These are phyloP conservation scores for Caerostris darwini DNA, from an alignment of 1,140 invertebrate genomes.

Conservation along the genomic window DNA sequence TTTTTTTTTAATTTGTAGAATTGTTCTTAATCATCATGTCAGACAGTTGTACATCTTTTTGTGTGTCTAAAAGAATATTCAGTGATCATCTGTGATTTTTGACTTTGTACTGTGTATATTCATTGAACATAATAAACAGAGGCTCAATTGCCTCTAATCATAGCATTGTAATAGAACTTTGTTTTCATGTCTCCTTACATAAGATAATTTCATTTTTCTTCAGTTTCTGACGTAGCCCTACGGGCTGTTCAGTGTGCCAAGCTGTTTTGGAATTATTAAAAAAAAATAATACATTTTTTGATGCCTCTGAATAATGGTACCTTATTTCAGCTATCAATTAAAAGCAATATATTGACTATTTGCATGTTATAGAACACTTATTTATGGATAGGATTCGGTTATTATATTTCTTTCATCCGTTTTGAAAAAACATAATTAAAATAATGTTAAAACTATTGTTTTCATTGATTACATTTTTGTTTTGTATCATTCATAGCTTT, in stretches of 20 bases:
- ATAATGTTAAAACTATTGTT: too few relatives aligned
- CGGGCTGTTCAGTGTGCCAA: conserved; percentile 72
- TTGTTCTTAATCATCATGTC: conserved; percentile 43
- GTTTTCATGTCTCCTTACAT: conserved; percentile 16
- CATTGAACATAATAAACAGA: conserved; percentile 53
- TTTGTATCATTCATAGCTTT: too few relatives aligned
- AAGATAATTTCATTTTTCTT: conserved; percentile 46
- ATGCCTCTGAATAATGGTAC: background rate
- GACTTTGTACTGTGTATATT: conserved; percentile 67
- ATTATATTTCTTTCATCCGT: background rate
- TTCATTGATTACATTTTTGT: too few relatives aligned
- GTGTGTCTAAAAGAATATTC: conserved; percentile 63
- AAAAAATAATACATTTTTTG: background rate
- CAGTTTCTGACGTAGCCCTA: conserved; percentile 50
- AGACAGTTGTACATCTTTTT: conserved; percentile 59
- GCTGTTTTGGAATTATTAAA: background rate
- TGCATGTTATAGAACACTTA: conserved; percentile 15
- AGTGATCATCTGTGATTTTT: conserved; percentile 74
- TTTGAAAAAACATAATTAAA: too few relatives aligned
- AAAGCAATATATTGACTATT: background rate
- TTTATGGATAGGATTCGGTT: background rate
- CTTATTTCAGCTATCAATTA: background rate
- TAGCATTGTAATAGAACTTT: conserved; percentile 12
- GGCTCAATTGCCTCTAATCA: conserved; percentile 13
- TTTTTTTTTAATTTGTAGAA: conserved; percentile 56